These are phyloP conservation scores for Drosophila obscura DNA, from an alignment of 1,140 invertebrate species.

Conservation along the genomic window DNA sequence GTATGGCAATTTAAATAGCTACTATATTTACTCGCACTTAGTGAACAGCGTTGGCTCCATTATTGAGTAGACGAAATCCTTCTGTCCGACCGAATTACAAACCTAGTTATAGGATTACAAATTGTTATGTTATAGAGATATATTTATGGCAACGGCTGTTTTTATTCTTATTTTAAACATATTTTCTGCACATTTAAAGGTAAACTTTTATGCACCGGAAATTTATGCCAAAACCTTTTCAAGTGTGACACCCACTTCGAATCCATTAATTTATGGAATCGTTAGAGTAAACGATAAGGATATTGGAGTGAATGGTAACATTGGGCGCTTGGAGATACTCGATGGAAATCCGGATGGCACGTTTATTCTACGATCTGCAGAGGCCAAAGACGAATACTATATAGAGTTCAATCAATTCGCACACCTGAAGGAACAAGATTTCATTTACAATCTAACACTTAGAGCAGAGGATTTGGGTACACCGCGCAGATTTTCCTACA, in stretches of 20 bases:
- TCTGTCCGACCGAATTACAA: too few species aligned
- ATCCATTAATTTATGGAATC: slow-evolving; percentile 95
- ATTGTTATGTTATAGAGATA: too few species aligned
- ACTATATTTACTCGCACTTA: too few species aligned
- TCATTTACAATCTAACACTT: slow-evolving; percentile 93
- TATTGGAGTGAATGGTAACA: slow-evolving; percentile 91
- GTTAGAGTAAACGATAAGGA: slow-evolving; percentile 93
- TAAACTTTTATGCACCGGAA: slow-evolving; percentile 94
- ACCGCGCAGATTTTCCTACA: slow-evolving; percentile 90
- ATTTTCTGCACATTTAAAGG: slow-evolving; percentile 73
- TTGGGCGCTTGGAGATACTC: slow-evolving; percentile 93
- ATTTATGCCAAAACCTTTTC: slow-evolving; percentile 92
- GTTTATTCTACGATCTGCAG: slow-evolving; percentile 89
- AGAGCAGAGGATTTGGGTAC: slow-evolving; percentile 92
- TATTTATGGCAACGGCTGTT: too few species aligned
- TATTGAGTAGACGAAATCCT: too few species aligned
- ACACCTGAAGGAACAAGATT: slow-evolving; percentile 89
- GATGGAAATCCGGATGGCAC: slow-evolving; percentile 94
- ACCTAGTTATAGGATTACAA: too few species aligned
- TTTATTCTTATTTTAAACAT: background rate
- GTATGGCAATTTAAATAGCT: too few species aligned
- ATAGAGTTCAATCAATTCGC: slow-evolving; percentile 90
- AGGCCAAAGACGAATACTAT: slow-evolving; percentile 88
- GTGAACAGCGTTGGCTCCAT: too few species aligned
- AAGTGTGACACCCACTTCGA: slow-evolving; percentile 92